Base-by-base conservation (phyloP, 2,113 vertebrate species). In the Corythornis madagascariensis region DNA sequence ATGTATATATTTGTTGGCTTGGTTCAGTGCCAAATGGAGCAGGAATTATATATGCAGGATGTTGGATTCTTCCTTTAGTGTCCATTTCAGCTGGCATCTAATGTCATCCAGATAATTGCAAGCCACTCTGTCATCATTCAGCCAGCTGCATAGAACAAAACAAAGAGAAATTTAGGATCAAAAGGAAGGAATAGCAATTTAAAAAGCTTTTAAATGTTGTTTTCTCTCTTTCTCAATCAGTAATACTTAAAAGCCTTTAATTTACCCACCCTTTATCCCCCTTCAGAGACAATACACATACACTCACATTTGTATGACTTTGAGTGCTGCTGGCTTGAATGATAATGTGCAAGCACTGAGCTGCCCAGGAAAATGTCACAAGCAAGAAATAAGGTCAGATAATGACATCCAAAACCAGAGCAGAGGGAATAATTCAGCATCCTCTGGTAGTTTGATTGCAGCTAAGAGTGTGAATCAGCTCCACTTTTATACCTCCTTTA, bases 181-280 rank as follows among this genome's bases (percentile, higher is more conserved):
- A 95, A 96, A 64, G 82, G 93, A 97, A 95, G 91, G 88, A 96
- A 97, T 95, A 95, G 87, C 94, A 97, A 97, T 98, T 97, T 98
- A 95, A 97, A 97, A 97, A 81, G 96, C 83, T 97, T 98, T 98
- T 97, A 97, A 98, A 97, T 98, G 96, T 96, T 97, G 96, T 97
- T 98, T 97, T 97, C 96, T 96, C 78, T 93, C 89, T 97, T 97
- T 96, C 89, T 97, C 97, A 97, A 96, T 97, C 97, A 97, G 96
- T 84, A 95, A 92, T 96, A 97, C 92, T 97, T 97, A 96, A 97
- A 97, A 98, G 93, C 95, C 97, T 96, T 97, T 96, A 91, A 97
- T 96, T 97, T 95, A 80, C 72, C 53, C 56, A 63, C 56, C 72
- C 45, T 47, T 90, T 71, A 19, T 88, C 35, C 69, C 50, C 66